Percentiles rank a stretch among this genome's conserved stretches.
Evolutionary conservation across 1,140 invertebrate genomes (phyloP).

Genomic region (Leucophenga varia): DNA sequence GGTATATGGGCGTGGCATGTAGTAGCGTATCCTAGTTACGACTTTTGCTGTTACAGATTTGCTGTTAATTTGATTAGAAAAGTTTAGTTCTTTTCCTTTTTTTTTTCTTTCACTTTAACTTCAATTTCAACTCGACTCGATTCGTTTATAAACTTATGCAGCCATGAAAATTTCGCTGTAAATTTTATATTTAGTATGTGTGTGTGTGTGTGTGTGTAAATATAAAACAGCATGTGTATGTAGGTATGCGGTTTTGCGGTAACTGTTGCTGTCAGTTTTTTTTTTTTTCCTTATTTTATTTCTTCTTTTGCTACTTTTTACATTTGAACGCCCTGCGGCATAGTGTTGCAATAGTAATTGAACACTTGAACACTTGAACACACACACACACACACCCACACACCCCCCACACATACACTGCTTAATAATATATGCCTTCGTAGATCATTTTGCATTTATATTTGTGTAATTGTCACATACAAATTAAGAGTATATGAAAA

Average conservation of each 20-base stretch:
- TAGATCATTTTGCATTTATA: too few relatives aligned
- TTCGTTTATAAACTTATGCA: too few relatives aligned
- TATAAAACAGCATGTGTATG: conserved; percentile 15
- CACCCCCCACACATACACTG: not conserved
- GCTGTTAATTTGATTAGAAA: conserved; percentile 51
- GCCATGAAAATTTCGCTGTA: too few relatives aligned
- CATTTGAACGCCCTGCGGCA: not conserved
- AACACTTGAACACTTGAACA: conserved; percentile 1
- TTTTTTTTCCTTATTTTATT: too few relatives aligned
- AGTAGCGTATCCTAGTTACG: conserved; percentile 14
- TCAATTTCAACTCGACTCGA: not conserved
- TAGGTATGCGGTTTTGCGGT: conserved; percentile 1
- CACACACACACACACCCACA: not conserved
- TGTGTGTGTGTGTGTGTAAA: conserved; percentile 7
- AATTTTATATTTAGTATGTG: not conserved
- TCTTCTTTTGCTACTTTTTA: too few relatives aligned
- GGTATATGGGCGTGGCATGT: not conserved
- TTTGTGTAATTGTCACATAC: too few relatives aligned
- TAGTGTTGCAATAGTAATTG: conserved; percentile 4
- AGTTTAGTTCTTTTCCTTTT: conserved; percentile 21
- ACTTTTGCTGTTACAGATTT: not conserved
- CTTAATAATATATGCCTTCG: too few relatives aligned
- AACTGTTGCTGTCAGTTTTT: conserved; percentile 7
- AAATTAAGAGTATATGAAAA: too few relatives aligned
- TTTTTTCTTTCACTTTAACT: not conserved